These are phyloP conservation scores for Exephanes ischioxanthus DNA, from an alignment of 2,888 invertebrate genomes.

Conservation along the genomic window DNA sequence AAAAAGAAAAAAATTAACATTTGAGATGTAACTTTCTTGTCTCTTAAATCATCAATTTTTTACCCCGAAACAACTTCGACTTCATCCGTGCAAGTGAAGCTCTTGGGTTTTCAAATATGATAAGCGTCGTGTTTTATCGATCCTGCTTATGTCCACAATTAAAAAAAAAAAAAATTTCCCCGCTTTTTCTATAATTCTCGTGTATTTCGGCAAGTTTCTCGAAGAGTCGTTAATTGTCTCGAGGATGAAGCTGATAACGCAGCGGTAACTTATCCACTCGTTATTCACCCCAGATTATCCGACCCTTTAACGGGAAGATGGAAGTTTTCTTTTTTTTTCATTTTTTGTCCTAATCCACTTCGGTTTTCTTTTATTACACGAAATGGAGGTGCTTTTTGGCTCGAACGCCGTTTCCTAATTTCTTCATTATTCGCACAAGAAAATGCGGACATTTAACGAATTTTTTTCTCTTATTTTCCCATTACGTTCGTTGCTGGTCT, in stretches of 20 bases:
- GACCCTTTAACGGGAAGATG: slow-evolving; percentile 7
- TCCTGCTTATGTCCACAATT: not conserved
- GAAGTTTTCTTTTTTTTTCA: not conserved
- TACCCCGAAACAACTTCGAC: not conserved
- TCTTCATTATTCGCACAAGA: not conserved
- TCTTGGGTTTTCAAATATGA: not conserved
- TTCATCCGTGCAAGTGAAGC: not conserved
- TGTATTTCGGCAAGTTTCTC: not conserved
- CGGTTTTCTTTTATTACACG: not conserved
- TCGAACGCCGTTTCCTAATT: not conserved
- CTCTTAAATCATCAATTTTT: not conserved
- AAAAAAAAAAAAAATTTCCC: too few species aligned
- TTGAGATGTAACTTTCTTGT: not conserved
- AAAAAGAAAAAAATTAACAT: not conserved
- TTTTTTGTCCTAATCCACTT: not conserved
- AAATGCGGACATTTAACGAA: not conserved
- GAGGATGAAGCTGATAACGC: too few species aligned
- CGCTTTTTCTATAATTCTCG: not conserved
- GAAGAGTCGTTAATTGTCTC: too few species aligned
- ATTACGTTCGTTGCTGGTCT: not conserved
- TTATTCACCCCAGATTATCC: not conserved
- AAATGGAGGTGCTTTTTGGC: not conserved
- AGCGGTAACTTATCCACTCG: not conserved
- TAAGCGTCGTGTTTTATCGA: not conserved
- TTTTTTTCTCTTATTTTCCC: slow-evolving; percentile 17